Conservation (phyloP, 2,888 invertebrate genomes). For the Macaria notata region DNA sequence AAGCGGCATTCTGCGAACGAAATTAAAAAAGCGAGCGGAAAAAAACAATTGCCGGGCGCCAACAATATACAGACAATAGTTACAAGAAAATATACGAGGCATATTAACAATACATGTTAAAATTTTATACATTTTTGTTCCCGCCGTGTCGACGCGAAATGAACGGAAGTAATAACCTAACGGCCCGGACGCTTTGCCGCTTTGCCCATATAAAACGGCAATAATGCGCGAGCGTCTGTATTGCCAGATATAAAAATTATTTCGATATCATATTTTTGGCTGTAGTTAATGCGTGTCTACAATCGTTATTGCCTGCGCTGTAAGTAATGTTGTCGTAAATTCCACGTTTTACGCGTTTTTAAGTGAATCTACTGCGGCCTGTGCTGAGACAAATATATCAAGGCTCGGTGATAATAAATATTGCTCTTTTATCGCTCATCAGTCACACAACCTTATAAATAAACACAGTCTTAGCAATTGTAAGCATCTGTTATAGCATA, state of each 20-base stretch:
- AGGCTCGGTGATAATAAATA: slow-evolving; percentile 21
- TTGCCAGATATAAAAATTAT: slow-evolving; percentile 46
- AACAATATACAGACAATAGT: slow-evolving; percentile 48
- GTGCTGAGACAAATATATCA: slow-evolving; percentile 19
- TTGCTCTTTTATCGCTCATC: slow-evolving; percentile 16
- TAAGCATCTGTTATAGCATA: too few species aligned
- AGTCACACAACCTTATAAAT: background rate
- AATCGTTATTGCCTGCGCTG: slow-evolving; percentile 31
- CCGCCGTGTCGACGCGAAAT: slow-evolving; percentile 17
- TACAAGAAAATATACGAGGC: slow-evolving; percentile 46
- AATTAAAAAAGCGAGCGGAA: slow-evolving; percentile 20
- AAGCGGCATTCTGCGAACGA: slow-evolving; percentile 23
- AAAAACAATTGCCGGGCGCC: slow-evolving; percentile 40
- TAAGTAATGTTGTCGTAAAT: slow-evolving; percentile 34
- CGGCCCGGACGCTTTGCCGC: slow-evolving; percentile 46
- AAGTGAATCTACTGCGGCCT: slow-evolving; percentile 28
- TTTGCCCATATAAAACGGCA: slow-evolving; percentile 52
- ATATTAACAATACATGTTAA: slow-evolving; percentile 48
- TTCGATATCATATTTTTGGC: slow-evolving; percentile 41
- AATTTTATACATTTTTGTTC: slow-evolving; percentile 38
- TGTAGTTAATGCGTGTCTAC: slow-evolving; percentile 35
- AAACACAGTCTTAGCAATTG: too few species aligned
- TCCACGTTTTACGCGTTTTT: slow-evolving; percentile 32
- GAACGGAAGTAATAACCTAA: slow-evolving; percentile 60
- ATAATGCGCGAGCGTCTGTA: slow-evolving; percentile 47